phyloP scores from a whole-genome alignment of 30 jellyfish, hydroid and myxozoan genomes.

The Aurelia aurita region DNA sequence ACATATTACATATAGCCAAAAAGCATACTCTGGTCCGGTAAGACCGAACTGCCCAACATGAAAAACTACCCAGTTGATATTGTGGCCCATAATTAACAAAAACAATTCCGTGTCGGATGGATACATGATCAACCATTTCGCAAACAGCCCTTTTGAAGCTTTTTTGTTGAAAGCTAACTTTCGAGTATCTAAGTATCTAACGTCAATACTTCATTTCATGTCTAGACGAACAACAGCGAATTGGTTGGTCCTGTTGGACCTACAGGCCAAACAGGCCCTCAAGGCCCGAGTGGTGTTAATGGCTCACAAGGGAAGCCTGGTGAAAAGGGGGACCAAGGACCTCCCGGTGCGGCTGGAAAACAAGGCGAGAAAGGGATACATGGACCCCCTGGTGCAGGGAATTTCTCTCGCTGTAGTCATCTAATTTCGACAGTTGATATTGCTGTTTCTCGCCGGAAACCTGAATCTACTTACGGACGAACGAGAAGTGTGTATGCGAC shows the following conservation, averaged over 20 bases:
- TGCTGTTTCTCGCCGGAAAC: background rate
- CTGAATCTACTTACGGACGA: conserved; percentile 35
- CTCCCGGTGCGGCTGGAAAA: conserved; percentile 47
- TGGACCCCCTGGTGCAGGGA: conserved; percentile 63
- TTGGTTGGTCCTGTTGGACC: conserved; percentile 70
- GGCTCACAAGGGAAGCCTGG: conserved; percentile 51
- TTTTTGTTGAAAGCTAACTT: too few species aligned
- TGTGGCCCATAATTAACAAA: too few species aligned
- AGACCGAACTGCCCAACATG: too few species aligned
- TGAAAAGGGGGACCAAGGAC: conserved; percentile 47
- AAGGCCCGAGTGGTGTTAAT: conserved; percentile 36
- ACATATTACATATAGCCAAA: too few species aligned
- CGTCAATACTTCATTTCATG: background rate
- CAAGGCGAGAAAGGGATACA: conserved; percentile 64
- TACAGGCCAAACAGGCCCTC: conserved; percentile 54
- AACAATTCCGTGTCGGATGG: too few species aligned
- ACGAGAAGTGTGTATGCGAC: conserved; percentile 30
- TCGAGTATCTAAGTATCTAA: too few species aligned
- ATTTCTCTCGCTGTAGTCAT: conserved; percentile 41
- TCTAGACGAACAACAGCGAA: conserved; percentile 57
- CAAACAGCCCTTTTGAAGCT: too few species aligned
- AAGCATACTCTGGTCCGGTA: too few species aligned
- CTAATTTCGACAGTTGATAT: background rate
- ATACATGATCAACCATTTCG: too few species aligned
- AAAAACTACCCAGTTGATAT: too few species aligned